Conservation (phyloP, 2,113 vertebrate species). For the Hydropotes inermis region DNA sequence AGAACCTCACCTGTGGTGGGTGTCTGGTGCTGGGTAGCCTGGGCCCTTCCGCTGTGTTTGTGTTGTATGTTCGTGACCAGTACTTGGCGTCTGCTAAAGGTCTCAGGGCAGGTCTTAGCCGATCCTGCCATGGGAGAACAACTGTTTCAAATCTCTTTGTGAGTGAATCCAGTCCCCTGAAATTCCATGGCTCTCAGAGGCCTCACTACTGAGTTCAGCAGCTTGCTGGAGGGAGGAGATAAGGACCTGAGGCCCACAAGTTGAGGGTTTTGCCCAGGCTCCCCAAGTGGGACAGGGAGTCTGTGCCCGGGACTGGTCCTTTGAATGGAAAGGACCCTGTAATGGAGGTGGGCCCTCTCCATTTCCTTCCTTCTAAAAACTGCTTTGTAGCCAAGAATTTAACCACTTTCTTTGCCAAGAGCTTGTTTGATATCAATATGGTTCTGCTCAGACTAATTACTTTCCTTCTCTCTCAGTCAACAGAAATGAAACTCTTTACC, state of each 20-base stretch:
- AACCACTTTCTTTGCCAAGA: constrained; percentile 27
- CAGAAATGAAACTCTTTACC: background rate
- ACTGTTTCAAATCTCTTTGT: background rate
- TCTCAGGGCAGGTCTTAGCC: background rate
- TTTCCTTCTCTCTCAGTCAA: background rate
- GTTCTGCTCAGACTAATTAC: background rate
- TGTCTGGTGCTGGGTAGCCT: fast-evolving
- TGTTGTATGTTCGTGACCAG: background rate
- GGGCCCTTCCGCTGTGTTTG: background rate
- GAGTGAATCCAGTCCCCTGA: background rate
- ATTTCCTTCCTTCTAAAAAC: constrained; percentile 12
- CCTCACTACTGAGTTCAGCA: background rate
- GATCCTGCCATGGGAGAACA: background rate
- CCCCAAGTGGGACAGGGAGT: background rate
- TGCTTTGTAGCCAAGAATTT: background rate
- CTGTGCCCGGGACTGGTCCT: background rate
- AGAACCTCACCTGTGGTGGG: background rate
- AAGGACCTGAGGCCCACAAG: background rate
- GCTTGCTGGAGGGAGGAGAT: background rate
- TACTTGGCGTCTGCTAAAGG: background rate
- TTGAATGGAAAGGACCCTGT: fast-evolving
- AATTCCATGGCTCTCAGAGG: background rate
- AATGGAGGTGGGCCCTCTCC: background rate
- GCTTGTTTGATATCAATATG: background rate
- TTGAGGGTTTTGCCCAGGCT: background rate